Conservation (phyloP, 92 coral and sea anemone species). For the Desmophyllum pertusum region DNA sequence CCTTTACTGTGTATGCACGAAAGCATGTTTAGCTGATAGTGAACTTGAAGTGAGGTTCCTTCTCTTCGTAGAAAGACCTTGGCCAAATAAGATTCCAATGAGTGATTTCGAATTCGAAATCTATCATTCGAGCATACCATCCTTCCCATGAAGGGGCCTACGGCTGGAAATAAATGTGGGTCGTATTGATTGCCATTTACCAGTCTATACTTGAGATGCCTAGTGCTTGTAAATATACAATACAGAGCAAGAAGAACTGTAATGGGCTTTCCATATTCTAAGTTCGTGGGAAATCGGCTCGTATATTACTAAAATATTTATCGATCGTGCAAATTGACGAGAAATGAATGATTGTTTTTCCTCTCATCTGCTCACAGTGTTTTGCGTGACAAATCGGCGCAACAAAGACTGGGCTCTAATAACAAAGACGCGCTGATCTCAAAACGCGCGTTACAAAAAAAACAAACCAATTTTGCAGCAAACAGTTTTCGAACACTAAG, state of each 20-base stretch:
- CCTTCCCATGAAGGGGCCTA: slow-evolving; percentile 66
- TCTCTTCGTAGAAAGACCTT: slow-evolving; percentile 32
- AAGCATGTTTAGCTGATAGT: slow-evolving; percentile 54
- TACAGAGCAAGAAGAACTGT: background rate
- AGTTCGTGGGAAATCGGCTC: background rate
- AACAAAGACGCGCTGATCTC: slow-evolving; percentile 25
- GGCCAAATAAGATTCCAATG: slow-evolving; percentile 65
- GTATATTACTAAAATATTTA: no score
- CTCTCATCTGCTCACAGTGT: no score
- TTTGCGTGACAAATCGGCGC: background rate
- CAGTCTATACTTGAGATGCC: background rate
- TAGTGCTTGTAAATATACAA: background rate
- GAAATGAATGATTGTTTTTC: background rate
- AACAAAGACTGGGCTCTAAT: slow-evolving; percentile 6
- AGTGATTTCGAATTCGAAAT: slow-evolving; percentile 46
- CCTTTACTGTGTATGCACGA: slow-evolving; percentile 64
- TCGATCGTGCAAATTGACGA: no score
- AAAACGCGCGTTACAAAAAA: background rate
- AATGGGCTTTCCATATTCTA: background rate
- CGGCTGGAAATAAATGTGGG: slow-evolving; percentile 56
- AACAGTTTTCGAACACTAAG: no score
- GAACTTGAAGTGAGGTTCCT: background rate
- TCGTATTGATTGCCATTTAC: slow-evolving; percentile 35
- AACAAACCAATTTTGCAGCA: background rate
- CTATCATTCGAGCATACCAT: slow-evolving; percentile 63